These are phyloP conservation scores for Mormoops blainvillei DNA, from an alignment of 2,113 vertebrate genomes.

Conservation along the genomic window DNA sequence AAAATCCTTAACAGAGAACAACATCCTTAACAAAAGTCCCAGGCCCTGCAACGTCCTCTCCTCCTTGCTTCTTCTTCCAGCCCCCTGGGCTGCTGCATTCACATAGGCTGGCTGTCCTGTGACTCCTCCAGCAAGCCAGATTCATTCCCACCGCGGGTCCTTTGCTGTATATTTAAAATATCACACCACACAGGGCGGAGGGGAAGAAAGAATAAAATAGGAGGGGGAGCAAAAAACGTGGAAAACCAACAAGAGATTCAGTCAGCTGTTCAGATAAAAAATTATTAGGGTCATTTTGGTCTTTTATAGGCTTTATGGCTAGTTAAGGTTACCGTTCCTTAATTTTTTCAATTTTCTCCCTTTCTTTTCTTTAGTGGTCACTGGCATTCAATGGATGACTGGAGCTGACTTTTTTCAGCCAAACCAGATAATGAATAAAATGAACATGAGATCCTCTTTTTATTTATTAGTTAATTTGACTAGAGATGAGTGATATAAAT, in stretches of 20 bases:
- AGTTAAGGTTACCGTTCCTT: neutral
- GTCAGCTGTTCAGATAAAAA: neutral
- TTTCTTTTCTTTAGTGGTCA: neutral
- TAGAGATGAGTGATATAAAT: neutral
- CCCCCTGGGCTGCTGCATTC: neutral
- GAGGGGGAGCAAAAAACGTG: neutral
- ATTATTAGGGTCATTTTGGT: neutral
- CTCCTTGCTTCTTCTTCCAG: neutral
- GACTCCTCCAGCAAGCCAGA: neutral
- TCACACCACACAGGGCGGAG: neutral
- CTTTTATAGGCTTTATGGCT: neutral
- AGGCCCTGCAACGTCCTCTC: neutral
- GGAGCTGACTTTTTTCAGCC: neutral
- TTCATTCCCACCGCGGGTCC: neutral
- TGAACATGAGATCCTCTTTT: neutral
- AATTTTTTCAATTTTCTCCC: neutral
- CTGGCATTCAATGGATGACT: neutral
- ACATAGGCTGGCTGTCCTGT: accelerated
- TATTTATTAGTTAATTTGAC: neutral
- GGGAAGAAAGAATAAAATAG: neutral
- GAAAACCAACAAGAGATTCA: neutral
- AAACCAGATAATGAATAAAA: neutral
- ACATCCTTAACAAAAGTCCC: neutral
- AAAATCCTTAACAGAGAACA: neutral
- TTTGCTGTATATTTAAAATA: neutral